phyloP scores from a whole-genome alignment of 2,888 invertebrate species.

The Callinectes sapidus region DNA sequence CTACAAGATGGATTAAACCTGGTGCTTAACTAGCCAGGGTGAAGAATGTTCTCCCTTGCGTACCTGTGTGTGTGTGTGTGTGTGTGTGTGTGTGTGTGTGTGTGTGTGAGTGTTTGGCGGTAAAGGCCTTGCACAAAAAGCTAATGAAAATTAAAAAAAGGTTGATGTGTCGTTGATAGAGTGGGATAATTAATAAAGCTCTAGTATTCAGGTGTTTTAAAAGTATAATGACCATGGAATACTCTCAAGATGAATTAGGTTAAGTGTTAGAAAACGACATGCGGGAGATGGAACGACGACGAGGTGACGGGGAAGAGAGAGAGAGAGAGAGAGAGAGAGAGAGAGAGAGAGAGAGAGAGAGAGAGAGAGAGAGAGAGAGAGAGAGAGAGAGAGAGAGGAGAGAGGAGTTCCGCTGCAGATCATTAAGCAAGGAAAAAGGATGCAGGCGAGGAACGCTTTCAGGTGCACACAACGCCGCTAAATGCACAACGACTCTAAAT shows the following conservation, averaged over 20 bases:
- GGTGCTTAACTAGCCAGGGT: background rate
- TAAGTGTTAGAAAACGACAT: background rate
- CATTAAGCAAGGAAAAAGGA: background rate
- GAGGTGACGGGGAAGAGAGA: background rate
- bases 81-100: background rate
- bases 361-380: no score
- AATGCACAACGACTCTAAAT: no score
- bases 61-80: slow-evolving; percentile 15
- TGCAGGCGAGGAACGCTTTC: background rate
- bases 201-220: background rate
- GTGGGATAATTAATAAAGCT: background rate
- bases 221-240: background rate
- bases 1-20: slow-evolving; percentile 6
- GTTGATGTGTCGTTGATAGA: slow-evolving; percentile 3
- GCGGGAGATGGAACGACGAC: background rate
- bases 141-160: background rate
- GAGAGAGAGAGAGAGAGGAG: no score
- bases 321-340: background rate
- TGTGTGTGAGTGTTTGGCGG: background rate
- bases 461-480: background rate
- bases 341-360: slow-evolving; percentile 11
- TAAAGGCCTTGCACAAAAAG: background rate
- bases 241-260: background rate
- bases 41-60: background rate
- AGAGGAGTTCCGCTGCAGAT: background rate